These are phyloP conservation scores for Anthoptus insignis DNA, from an alignment of 2,888 invertebrate genomes.

Conservation along the genomic window DNA sequence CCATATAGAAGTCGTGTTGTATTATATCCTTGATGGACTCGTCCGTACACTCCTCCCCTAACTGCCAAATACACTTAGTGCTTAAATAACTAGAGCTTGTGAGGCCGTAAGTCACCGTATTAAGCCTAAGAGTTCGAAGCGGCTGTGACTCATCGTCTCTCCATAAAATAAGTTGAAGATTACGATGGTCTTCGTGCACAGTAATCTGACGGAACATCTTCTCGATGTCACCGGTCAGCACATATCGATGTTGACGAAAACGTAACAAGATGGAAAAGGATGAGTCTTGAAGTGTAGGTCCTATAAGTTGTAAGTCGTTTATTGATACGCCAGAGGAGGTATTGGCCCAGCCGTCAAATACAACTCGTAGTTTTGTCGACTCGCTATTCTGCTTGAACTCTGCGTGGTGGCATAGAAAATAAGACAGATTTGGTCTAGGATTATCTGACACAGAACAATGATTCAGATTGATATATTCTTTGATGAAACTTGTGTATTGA, in stretches of 20 bases:
- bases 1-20: constrained; percentile 14
- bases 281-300: constrained; percentile 43
- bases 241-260: constrained; percentile 40
- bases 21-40: constrained; percentile 20
- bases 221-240: constrained; percentile 44
- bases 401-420: constrained; percentile 47
- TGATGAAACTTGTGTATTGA: constrained; percentile 25
- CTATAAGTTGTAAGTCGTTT: constrained; percentile 46
- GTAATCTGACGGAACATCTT: constrained; percentile 45
- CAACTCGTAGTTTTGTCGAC: constrained; percentile 49
- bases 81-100: constrained; percentile 39
- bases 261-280: constrained; percentile 43
- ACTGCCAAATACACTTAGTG: constrained; percentile 32
- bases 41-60: constrained; percentile 35
- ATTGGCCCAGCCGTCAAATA: constrained; percentile 48
- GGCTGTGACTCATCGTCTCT: constrained; percentile 35
- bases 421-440: not conserved
- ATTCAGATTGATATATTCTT: constrained; percentile 33
- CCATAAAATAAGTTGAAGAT: constrained; percentile 44
- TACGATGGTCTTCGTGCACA: constrained; percentile 27
- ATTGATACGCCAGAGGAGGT: constrained; percentile 45
- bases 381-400: constrained; percentile 45
- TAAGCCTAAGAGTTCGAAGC: constrained; percentile 24
- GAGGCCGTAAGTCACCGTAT: constrained; percentile 36
- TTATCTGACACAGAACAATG: constrained; percentile 28